Percentiles rank a stretch among this genome's conserved stretches.
Conservation (phyloP, 2,113 vertebrate species). For the Hylia prasina region DNA sequence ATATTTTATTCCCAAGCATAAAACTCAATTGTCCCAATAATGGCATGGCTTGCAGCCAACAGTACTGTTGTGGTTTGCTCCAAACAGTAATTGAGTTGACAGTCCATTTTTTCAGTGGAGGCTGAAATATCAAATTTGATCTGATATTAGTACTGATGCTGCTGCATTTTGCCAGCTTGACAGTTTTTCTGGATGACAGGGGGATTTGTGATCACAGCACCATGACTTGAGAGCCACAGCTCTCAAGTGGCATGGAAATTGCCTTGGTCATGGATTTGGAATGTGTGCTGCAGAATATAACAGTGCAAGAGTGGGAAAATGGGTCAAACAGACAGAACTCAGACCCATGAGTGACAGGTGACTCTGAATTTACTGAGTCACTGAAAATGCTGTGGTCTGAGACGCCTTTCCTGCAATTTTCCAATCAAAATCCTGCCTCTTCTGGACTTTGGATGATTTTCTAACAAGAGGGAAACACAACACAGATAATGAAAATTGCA, state of each 20-base stretch:
- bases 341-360: not conserved
- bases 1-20: slow-evolving; percentile 32
- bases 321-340: not conserved
- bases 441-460: not conserved
- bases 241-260: not conserved
- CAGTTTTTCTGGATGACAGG: slow-evolving; percentile 28
- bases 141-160: slow-evolving; percentile 36
- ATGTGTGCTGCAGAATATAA: not conserved
- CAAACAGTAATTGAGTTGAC: slow-evolving; percentile 49
- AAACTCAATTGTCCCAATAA: slow-evolving; percentile 47
- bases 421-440: not conserved
- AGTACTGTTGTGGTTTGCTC: slow-evolving; percentile 7
- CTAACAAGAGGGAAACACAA: not conserved
- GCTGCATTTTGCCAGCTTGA: slow-evolving; percentile 28
- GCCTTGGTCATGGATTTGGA: not conserved
- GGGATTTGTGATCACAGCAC: not conserved
- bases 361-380: not conserved
- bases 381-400: not conserved
- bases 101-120: slow-evolving; percentile 38
- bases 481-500: not conserved
- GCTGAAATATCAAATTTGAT: slow-evolving; percentile 53
- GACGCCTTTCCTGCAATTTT: not conserved
- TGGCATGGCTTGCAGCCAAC: slow-evolving; percentile 44
- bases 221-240: not conserved
- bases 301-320: not conserved